These are phyloP conservation scores for Hystrix cristata DNA, from an alignment of 2,113 vertebrate species.

Conservation along the genomic window DNA sequence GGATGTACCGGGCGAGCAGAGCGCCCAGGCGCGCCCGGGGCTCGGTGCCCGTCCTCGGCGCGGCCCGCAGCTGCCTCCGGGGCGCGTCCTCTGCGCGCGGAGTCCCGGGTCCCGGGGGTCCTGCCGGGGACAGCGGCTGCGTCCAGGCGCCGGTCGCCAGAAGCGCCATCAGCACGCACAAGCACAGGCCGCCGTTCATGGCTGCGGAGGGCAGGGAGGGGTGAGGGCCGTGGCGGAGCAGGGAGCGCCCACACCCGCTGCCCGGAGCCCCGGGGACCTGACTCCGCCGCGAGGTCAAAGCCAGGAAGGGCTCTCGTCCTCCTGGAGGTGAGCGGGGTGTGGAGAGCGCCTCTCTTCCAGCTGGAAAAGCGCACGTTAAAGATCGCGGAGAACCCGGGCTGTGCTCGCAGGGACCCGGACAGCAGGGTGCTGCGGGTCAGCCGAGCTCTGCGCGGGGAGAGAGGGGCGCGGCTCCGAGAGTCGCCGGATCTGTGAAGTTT, in stretches of 20 bases:
- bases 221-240: neutral
- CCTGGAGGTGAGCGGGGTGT: neutral
- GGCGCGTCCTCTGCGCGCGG: constrained; percentile 85
- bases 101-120: constrained; percentile 80
- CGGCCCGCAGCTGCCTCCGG: constrained; percentile 84
- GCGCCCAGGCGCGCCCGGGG: constrained; percentile 91
- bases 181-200: constrained; percentile 93
- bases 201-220: constrained; percentile 78
- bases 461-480: neutral
- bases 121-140: constrained; percentile 86
- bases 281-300: neutral
- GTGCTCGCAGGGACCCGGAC: neutral
- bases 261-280: neutral
- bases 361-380: neutral
- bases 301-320: neutral
- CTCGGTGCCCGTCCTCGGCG: constrained; percentile 88
- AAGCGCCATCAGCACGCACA: constrained; percentile 92
- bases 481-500: neutral
- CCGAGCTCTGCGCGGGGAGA: neutral
- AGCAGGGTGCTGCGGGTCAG: neutral
- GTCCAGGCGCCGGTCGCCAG: constrained; percentile 91
- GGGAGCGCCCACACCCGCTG: neutral
- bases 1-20: constrained; percentile 94
- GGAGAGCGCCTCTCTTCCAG: neutral
- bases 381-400: neutral